Conservation (phyloP, 2,888 invertebrate genomes). For the Hoplodrina ambigua region DNA sequence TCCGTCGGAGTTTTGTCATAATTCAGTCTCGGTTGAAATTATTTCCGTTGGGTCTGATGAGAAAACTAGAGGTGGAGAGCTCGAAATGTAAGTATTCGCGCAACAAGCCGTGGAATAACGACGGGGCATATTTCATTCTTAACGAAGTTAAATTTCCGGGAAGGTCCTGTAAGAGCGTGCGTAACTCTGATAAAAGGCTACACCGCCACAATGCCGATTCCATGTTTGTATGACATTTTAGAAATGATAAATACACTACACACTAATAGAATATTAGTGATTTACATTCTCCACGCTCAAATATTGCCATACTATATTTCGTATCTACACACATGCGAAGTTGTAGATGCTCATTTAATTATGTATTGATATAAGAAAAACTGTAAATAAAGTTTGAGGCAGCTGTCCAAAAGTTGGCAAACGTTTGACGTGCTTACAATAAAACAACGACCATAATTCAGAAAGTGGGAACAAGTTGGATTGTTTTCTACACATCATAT, state of each 20-base stretch:
- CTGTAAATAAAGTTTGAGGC: constrained; percentile 57
- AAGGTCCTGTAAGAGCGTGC: constrained; percentile 87
- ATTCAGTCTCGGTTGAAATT: constrained; percentile 90
- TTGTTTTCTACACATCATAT: constrained; percentile 90
- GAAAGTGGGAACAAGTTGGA: constrained; percentile 87
- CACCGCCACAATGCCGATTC: constrained; percentile 79
- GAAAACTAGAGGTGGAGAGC: constrained; percentile 89
- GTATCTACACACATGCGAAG: background rate
- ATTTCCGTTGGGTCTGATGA: constrained; percentile 90
- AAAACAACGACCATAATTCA: constrained; percentile 88
- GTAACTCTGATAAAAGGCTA: constrained; percentile 88
- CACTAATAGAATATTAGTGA: constrained; percentile 50
- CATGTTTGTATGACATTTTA: constrained; percentile 74
- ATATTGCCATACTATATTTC: background rate
- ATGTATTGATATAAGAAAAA: constrained; percentile 33
- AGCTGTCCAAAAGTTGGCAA: constrained; percentile 71
- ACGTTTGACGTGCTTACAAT: constrained; percentile 84
- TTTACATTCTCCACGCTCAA: constrained; percentile 17
- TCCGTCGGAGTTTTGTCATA: constrained; percentile 90
- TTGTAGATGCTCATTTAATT: constrained; percentile 27
- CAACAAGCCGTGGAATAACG: constrained; percentile 89
- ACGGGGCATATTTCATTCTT: constrained; percentile 90
- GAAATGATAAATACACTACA: constrained; percentile 65
- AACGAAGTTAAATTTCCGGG: constrained; percentile 90
- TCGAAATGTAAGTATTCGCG: constrained; percentile 88